A percentile compares a stretch with the other conserved stretches of the same genome.
Conservation (phyloP, 1,140 invertebrate genomes). For the Gonioctena quinquepunctata region DNA sequence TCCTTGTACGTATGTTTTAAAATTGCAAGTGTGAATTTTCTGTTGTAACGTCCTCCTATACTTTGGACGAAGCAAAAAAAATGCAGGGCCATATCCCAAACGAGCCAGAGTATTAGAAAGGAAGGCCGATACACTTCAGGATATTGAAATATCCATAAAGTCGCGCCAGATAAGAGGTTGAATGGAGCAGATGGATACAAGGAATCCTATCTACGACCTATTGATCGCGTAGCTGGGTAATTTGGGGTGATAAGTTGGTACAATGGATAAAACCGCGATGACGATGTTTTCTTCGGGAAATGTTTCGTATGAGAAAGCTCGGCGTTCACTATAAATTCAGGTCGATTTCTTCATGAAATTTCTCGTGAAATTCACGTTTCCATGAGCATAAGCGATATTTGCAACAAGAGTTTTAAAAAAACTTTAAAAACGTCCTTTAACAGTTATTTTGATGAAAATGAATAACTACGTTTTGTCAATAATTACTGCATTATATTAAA, state of each 20-base stretch:
- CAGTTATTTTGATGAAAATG: too few relatives aligned
- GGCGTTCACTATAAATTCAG: background rate
- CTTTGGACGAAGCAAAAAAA: background rate
- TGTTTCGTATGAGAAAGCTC: background rate
- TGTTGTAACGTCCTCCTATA: too few relatives aligned
- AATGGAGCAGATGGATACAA: constrained; percentile 8
- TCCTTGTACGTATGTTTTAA: too few relatives aligned
- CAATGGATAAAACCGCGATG: background rate
- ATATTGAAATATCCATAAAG: constrained; percentile 33
- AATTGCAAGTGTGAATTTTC: too few relatives aligned
- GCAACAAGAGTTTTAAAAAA: too few relatives aligned
- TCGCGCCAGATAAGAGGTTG: constrained; percentile 19
- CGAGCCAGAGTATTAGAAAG: background rate
- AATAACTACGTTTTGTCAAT: too few relatives aligned
- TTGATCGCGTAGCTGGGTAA: background rate
- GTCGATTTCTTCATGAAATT: too few relatives aligned
- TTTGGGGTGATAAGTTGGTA: background rate
- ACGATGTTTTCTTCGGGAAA: background rate
- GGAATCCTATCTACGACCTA: background rate
- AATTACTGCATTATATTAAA: too few relatives aligned
- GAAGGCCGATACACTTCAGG: constrained; percentile 20
- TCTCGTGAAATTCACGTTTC: too few relatives aligned
- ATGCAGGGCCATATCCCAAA: background rate
- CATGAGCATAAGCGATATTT: too few relatives aligned
- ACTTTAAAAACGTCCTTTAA: too few relatives aligned